A percentile compares a stretch with the other conserved stretches of the same genome.
phyloP scores from a whole-genome alignment of 2,113 vertebrate genomes.

The Bufo bufo region DNA sequence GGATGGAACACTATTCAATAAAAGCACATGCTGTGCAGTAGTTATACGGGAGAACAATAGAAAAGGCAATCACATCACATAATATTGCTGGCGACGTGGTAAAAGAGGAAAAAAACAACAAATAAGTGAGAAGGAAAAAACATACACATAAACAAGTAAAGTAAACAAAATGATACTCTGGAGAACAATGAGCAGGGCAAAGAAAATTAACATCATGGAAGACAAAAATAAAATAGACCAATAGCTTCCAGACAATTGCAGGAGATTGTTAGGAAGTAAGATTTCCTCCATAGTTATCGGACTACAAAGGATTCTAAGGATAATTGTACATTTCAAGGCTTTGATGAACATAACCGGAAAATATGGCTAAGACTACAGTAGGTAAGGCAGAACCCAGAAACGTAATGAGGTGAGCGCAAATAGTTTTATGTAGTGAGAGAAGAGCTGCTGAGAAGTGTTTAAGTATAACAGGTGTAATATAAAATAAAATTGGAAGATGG shows the following conservation, averaged over 20 bases:
- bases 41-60: slow-evolving; percentile 57
- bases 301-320: background rate
- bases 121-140: slow-evolving; percentile 21
- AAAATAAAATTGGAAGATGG: slow-evolving; percentile 35
- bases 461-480: slow-evolving; percentile 26
- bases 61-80: slow-evolving; percentile 53
- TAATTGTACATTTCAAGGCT: background rate
- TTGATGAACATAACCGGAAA: slow-evolving; percentile 16
- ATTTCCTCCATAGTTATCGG: slow-evolving; percentile 15
- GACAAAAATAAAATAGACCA: slow-evolving; percentile 35
- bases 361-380: slow-evolving; percentile 23
- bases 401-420: slow-evolving; percentile 30
- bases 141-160: slow-evolving; percentile 41
- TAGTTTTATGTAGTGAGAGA: slow-evolving; percentile 27
- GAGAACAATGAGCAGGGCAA: slow-evolving; percentile 43
- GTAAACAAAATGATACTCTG: slow-evolving; percentile 28
- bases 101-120: slow-evolving; percentile 12
- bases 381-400: slow-evolving; percentile 24
- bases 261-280: background rate
- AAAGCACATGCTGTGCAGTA: slow-evolving; percentile 58
- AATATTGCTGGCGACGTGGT: slow-evolving; percentile 49
- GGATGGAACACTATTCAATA: slow-evolving; percentile 57
- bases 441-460: slow-evolving; percentile 31
- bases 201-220: slow-evolving; percentile 34
- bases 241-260: slow-evolving; percentile 20